Conservation (phyloP, 2,888 invertebrate genomes). For the Alentia gelatinosa region DNA sequence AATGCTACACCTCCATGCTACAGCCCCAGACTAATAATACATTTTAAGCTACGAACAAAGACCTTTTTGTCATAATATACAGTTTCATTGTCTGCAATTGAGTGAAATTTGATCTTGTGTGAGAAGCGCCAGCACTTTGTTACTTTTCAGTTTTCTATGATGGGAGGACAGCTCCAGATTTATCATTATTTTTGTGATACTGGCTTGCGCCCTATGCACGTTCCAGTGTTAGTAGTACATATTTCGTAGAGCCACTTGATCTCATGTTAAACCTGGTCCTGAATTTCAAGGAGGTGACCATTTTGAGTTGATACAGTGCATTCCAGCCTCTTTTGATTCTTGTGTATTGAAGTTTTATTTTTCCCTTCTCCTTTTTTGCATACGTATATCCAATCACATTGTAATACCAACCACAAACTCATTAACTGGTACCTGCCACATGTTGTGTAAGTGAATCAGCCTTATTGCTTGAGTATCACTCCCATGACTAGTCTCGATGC, state of each 20-base stretch:
- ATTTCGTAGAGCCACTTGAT: not conserved
- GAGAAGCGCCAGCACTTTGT: not conserved
- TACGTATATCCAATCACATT: not conserved
- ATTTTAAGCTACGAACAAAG: not conserved
- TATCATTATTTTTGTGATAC: not conserved
- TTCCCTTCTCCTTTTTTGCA: constrained; percentile 8
- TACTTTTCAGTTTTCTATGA: not conserved
- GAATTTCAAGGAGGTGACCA: not conserved
- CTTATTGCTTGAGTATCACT: not conserved
- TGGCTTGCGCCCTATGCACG: not conserved
- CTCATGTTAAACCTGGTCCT: too few relatives aligned
- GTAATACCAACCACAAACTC: not conserved
- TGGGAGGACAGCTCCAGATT: not conserved
- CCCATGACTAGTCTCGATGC: not conserved
- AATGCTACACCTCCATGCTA: not conserved
- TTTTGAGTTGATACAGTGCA: not conserved
- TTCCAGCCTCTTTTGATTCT: not conserved
- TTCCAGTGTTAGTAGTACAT: not conserved
- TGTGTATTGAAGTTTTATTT: not conserved
- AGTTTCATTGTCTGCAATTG: not conserved
- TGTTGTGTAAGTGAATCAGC: constrained; percentile 20
- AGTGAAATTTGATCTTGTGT: not conserved
- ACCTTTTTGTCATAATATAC: not conserved
- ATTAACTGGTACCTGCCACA: not conserved
- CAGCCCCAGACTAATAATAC: not conserved